Evolutionary conservation across 2,113 vertebrate genomes (phyloP).

Genomic region (Clarias batrachus): DNA sequence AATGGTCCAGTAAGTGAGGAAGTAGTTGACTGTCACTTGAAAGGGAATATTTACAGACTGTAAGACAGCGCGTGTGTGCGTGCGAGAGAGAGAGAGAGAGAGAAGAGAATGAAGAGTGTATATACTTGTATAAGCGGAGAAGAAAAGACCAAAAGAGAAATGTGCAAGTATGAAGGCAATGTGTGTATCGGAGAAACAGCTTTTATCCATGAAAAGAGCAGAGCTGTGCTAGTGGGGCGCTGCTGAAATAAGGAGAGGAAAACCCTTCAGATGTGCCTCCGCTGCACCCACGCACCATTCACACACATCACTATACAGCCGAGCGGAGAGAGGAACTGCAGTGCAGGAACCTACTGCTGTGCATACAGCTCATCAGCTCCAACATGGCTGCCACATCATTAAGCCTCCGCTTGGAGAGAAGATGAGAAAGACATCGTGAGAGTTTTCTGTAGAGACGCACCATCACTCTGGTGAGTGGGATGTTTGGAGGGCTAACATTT

Average conservation of each 20-base stretch:
- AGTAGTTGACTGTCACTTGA: constrained; percentile 40
- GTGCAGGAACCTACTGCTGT: constrained; percentile 41
- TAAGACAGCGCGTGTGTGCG: constrained; percentile 10
- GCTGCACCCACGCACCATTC: constrained; percentile 42
- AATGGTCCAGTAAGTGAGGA: constrained; percentile 30
- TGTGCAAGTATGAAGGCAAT: neutral
- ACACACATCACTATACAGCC: constrained; percentile 26
- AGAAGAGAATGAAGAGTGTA: constrained; percentile 26
- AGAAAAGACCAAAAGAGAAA: constrained; percentile 21
- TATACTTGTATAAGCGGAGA: constrained; percentile 13
- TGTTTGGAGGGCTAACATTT: constrained; percentile 32
- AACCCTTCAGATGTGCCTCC: constrained; percentile 48
- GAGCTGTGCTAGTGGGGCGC: constrained; percentile 22
- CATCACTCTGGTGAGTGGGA: constrained; percentile 38
- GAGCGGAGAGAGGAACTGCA: constrained; percentile 34
- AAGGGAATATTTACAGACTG: constrained; percentile 45
- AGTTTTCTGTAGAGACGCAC: constrained; percentile 36
- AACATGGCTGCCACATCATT: constrained; percentile 54
- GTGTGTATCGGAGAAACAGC: constrained; percentile 37
- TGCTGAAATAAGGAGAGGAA: constrained; percentile 36
- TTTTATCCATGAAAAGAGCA: constrained; percentile 39
- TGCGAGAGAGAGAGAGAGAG: constrained; percentile 37
- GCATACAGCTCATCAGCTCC: constrained; percentile 35
- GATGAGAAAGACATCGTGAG: constrained; percentile 49
- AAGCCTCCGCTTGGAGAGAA: constrained; percentile 42